Base-by-base conservation (phyloP, 2,113 vertebrate species). In the Dicentrarchus labrax region DNA sequence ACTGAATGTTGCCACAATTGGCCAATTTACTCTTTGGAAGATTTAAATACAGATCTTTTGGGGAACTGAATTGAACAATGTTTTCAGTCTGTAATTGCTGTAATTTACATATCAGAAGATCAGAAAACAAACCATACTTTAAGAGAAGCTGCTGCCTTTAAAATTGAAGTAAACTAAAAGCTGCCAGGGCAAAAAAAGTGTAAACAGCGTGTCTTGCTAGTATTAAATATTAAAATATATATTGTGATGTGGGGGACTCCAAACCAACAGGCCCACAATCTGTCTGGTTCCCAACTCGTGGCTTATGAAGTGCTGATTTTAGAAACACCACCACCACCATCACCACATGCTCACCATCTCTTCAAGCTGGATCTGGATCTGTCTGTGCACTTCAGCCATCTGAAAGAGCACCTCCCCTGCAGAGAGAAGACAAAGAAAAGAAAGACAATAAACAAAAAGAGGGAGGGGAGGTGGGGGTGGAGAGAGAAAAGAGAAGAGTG, bases 361-460 rank as follows among this genome's bases (percentile, higher is more conserved):
- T 76, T 99, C 98, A 54, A 99, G 92, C 92, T 99, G 98, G 92
- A 97, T 98, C 92, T 99, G 98, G 89, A 99, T 99, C 95, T 99
- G 98, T 88, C 98, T 90, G 95, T 99, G 98, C 73, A 99, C 98
- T 78, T 99, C 98, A 0, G 98, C 98, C 98, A 99, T 99, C 96
- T 99, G 98, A 94, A 99, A 99, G 12, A 99, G 97, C n/a, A 99
- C 98, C 0, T 99, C 98, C 90, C 98, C 98, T 99, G 95, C n/a
- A 84, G 81, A 90, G 83, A 91, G 56, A 76, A 66, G 56, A 81
- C 69, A 81, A 65, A 79, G 45, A 86, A 2, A 64, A 82, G 30
- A 76, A 30, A 87, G 64, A 81, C 57, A 53, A 90, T 83, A 88
- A 82, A 92, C 72, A 90, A 80, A 86, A 68, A 76, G 66, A 51